Evolutionary conservation across 1,140 invertebrate genomes (phyloP), one percentile per base, ranked within the genome.

Genomic region (Olivierus martensii): DNA sequence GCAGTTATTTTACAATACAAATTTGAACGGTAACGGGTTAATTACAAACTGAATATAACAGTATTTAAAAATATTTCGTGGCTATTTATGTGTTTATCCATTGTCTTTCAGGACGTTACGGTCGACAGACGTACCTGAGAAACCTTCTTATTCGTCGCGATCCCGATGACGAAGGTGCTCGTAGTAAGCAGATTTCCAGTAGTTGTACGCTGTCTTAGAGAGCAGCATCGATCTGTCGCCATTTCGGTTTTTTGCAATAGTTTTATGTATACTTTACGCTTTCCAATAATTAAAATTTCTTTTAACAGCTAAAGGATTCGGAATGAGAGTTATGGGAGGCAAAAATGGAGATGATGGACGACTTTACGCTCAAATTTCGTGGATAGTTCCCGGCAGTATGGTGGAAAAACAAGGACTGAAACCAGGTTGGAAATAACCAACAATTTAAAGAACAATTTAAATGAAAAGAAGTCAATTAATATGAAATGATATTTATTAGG

Each of bases 291-390:
- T 41, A 18, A 41, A 41, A 11, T 9, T 41, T 41, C 5, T 46
- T 47, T 15, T 66, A 69, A 45, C 71, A 90, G 87, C 83, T 51
- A 78, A 84, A 62, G 88, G 88, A 52, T 89, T 93, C 64, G 89
- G 89, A 3, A 87, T 95, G 84, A 76, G 87, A 55, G 84, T 95
- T 3, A 87, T 92, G 4, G 89, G 88, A 5, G 89, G 90, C 15
- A 91, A 91, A 66, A 79, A 80, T 4, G 81, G 81, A 17, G 71
- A 78, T 3, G 85, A 88, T 67, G 87, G 87, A 5, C 77, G 80
- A 17, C 77, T 91, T 45, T 87, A 88, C 61, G 87, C 89, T 44
- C 85, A 86, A 65, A 86, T 94, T 59, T 85, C 90, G 11, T 89
- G 85, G 81, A 89, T 86, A 0, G 83, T 90, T 19, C 84, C 83